A percentile compares a stretch with the other conserved stretches of the same genome.
Conservation (phyloP, 2,888 invertebrate species). For the Drosophila affinis region DNA sequence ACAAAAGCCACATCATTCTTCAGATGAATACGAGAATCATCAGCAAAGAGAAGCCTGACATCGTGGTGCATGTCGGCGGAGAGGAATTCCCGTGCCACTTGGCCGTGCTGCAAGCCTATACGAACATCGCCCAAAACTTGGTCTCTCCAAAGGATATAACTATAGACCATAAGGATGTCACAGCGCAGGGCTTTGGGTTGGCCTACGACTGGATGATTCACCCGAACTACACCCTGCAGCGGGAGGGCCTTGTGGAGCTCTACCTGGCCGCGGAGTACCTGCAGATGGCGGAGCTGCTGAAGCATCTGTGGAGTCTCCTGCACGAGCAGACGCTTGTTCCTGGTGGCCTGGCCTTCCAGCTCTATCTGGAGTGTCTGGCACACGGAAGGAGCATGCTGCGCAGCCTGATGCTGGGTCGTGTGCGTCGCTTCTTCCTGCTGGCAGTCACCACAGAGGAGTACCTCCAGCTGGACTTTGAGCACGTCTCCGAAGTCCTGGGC, state of each 20-base stretch:
- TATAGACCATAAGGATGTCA: conserved; percentile 1
- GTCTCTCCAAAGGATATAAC: background rate
- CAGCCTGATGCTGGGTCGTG: conserved; percentile 85
- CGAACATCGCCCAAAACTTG: conserved; percentile 38
- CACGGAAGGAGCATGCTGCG: conserved; percentile 77
- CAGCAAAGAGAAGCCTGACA: conserved; percentile 24
- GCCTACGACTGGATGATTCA: conserved; percentile 51
- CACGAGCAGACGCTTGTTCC: conserved; percentile 86
- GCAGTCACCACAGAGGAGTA: conserved; percentile 90
- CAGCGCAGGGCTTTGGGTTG: conserved; percentile 32
- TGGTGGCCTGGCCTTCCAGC: conserved; percentile 86
- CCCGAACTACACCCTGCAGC: background rate
- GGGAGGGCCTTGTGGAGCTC: conserved; percentile 40
- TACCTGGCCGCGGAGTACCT: conserved; percentile 40
- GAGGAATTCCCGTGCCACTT: conserved; percentile 46
- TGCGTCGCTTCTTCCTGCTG: conserved; percentile 89
- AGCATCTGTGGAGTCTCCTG: conserved; percentile 87
- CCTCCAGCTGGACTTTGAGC: conserved; percentile 86
- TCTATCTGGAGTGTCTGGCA: conserved; percentile 84
- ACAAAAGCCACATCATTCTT: background rate
- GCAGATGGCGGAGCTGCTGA: conserved; percentile 20
- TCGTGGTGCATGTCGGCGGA: conserved; percentile 32
- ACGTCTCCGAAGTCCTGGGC: conserved; percentile 87
- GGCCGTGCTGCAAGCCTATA: conserved; percentile 25
- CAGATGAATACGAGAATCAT: background rate